Evolutionary conservation across 2,888 invertebrate species (phyloP).

Genomic region (Amphipoea oculea): DNA sequence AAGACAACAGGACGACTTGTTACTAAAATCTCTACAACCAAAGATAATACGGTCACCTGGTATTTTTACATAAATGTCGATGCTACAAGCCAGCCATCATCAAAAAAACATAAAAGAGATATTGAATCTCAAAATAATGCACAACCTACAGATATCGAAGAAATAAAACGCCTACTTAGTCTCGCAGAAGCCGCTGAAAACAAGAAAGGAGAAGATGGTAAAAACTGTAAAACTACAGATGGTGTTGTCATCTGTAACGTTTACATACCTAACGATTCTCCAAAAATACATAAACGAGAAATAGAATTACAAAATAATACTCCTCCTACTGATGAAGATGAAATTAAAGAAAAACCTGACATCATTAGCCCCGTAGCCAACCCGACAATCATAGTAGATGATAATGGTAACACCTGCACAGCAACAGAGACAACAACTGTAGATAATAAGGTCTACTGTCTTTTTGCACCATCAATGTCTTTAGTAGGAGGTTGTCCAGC

Average conservation of each 20-base stretch:
- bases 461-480: background rate
- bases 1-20: slow-evolving; percentile 3
- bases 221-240: slow-evolving; percentile 16
- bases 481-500: slow-evolving; percentile 30
- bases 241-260: slow-evolving; percentile 15
- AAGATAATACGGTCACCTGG: background rate
- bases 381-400: background rate
- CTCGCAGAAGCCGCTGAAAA: background rate
- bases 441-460: background rate
- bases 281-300: slow-evolving; percentile 25
- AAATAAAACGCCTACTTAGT: background rate
- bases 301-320: background rate
- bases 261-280: slow-evolving; percentile 19
- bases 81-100: background rate
- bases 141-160: slow-evolving; percentile 1
- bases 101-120: slow-evolving; percentile 17
- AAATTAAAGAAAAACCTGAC: background rate
- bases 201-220: background rate
- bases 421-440: background rate
- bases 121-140: background rate
- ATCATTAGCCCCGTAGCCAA: background rate
- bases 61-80: background rate
- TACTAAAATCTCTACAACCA: background rate
- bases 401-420: background rate
- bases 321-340: background rate